Conservation (phyloP, 2,797 vertebrate species). For the Picus viridis region DNA sequence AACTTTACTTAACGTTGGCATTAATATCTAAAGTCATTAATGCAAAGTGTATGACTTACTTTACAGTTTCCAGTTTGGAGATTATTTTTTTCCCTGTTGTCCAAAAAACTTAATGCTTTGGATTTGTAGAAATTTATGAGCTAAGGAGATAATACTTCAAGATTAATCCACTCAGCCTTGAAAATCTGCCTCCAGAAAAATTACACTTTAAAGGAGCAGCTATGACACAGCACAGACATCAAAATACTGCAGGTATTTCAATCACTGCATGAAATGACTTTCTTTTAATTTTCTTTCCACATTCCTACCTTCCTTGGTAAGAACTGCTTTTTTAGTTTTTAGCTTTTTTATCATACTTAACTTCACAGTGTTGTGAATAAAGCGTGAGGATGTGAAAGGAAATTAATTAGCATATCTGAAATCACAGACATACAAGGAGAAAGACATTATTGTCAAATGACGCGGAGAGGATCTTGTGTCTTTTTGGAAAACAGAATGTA, state of each 20-base stretch:
- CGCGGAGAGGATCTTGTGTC: not conserved
- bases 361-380: not conserved
- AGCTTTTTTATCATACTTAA: not conserved
- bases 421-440: not conserved
- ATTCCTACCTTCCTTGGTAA: not conserved
- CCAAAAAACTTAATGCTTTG: not conserved
- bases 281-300: conserved; percentile 17
- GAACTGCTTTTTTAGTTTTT: not conserved
- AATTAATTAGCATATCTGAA: not conserved
- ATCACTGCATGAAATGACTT: not conserved
- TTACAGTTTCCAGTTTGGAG: not conserved
- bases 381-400: not conserved
- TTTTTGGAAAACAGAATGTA: not conserved
- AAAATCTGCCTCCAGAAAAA: conserved; percentile 61
- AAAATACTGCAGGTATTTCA: conserved; percentile 33
- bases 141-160: conserved; percentile 46
- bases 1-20: not conserved
- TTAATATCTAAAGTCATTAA: not conserved
- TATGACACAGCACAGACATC: conserved; percentile 17
- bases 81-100: not conserved
- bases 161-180: conserved; percentile 43
- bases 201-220: not conserved
- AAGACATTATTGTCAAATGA: not conserved
- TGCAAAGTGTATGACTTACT: not conserved
- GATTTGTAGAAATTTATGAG: conserved; percentile 48